A percentile compares a stretch with the other conserved stretches of the same genome.
Conservation (phyloP, 2,888 invertebrate species). For the Spatulosminthurus flaviceps region DNA sequence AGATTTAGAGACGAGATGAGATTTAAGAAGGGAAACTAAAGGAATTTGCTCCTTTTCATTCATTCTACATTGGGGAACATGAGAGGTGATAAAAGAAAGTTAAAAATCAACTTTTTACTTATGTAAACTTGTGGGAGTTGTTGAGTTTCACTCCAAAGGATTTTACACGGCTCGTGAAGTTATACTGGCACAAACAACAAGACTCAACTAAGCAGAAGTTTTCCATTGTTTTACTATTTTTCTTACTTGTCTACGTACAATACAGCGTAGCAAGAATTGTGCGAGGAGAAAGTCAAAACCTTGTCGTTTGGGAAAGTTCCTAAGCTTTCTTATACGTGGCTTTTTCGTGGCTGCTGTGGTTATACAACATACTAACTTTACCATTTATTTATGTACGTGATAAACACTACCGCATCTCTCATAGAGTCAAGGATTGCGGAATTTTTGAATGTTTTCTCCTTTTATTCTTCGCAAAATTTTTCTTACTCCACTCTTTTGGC, state of each 20-base stretch:
- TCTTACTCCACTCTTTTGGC: background rate
- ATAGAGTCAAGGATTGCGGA: background rate
- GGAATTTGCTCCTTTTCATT: background rate
- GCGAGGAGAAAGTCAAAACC: background rate
- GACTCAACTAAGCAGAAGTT: constrained; percentile 5
- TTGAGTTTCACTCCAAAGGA: background rate
- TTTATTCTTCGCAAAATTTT: background rate
- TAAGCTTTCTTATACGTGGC: constrained; percentile 21
- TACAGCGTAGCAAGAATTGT: background rate
- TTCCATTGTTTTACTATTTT: background rate
- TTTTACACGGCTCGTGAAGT: background rate
- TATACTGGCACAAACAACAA: background rate
- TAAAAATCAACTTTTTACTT: constrained; percentile 9
- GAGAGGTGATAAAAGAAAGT: background rate
- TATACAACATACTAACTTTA: too few relatives aligned
- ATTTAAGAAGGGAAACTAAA: background rate
- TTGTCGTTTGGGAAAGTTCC: background rate
- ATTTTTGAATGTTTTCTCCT: background rate
- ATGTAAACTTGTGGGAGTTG: background rate
- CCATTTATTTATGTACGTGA: background rate
- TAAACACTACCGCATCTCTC: background rate
- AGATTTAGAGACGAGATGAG: too few relatives aligned
- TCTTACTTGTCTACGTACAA: background rate
- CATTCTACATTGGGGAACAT: background rate
- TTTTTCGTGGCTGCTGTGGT: constrained; percentile 22